Evolutionary conservation across 2,797 vertebrate genomes (phyloP).

Genomic region (Paratrypauchen microcephalus): DNA sequence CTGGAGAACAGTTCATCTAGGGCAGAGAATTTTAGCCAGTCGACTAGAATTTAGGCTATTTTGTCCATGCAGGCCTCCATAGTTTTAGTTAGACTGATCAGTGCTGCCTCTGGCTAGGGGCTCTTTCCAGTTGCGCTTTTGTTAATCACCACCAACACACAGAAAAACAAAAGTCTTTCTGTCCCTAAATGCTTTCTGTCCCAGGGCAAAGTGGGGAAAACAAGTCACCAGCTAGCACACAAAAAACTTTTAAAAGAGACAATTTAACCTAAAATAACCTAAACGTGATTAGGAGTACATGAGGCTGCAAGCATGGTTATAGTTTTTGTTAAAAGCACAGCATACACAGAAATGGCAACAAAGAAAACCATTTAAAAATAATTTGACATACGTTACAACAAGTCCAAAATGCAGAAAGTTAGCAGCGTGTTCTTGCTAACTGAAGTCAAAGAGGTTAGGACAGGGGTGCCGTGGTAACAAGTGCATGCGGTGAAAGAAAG

Average conservation of each 20-base stretch:
- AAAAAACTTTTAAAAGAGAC: background rate
- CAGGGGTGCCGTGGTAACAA: conserved; percentile 51
- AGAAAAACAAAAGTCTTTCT: conserved; percentile 40
- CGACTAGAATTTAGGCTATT: background rate
- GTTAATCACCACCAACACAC: conserved; percentile 27
- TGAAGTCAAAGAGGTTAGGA: conserved; percentile 42
- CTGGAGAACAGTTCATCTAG: background rate
- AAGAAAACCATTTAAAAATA: conserved; percentile 10
- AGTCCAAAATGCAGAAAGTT: conserved; percentile 16
- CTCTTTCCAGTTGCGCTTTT: conserved; percentile 45
- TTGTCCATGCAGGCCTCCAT: conserved; percentile 17
- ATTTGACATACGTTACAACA: conserved; percentile 43
- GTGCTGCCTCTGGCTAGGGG: conserved; percentile 47
- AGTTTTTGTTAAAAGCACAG: background rate
- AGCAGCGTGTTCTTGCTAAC: conserved; percentile 40
- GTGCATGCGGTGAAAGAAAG: conserved; percentile 62
- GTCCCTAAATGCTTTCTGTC: conserved; percentile 39
- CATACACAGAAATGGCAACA: conserved; percentile 10
- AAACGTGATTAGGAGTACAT: background rate
- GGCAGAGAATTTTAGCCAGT: background rate
- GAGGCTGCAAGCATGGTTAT: background rate
- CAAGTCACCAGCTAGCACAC: conserved; percentile 10
- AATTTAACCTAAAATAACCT: background rate
- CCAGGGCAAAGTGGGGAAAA: conserved; percentile 5
- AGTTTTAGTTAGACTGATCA: conserved; percentile 44